phyloP scores from a whole-genome alignment of 1,140 invertebrate genomes.

The Caenorhabditis latens region DNA sequence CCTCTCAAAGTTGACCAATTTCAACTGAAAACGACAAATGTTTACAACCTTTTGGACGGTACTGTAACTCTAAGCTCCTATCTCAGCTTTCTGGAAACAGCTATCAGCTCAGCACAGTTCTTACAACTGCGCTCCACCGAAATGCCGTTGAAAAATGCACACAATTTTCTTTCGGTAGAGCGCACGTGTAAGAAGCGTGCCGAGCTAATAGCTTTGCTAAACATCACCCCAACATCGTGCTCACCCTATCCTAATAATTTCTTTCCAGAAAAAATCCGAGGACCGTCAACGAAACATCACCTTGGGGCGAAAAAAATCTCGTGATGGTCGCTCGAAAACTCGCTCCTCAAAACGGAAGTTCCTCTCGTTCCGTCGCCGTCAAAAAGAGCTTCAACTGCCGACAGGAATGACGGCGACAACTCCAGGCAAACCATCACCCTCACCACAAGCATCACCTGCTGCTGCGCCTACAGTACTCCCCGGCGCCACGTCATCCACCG shows the following conservation, averaged over 20 bases:
- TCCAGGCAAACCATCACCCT: not conserved
- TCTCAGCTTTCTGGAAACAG: too few relatives aligned
- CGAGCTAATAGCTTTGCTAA: not conserved
- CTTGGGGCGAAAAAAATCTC: not conserved
- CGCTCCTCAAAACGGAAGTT: not conserved
- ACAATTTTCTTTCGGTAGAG: not conserved
- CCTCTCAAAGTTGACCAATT: too few relatives aligned
- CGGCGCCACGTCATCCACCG: not conserved
- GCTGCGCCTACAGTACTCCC: not conserved
- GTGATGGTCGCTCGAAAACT: not conserved
- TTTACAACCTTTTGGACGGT: too few relatives aligned
- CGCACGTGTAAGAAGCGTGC: not conserved
- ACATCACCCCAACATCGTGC: too few relatives aligned
- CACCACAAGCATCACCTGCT: not conserved
- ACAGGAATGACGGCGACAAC: not conserved
- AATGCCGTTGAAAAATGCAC: too few relatives aligned
- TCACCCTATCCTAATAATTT: not conserved
- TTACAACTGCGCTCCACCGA: too few relatives aligned
- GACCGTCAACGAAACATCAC: not conserved
- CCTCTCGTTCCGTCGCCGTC: not conserved
- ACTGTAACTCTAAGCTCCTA: too few relatives aligned
- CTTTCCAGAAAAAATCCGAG: conserved; percentile 1
- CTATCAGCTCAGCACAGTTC: too few relatives aligned
- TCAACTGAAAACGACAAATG: too few relatives aligned
- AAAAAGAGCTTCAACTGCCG: not conserved